Evolutionary conservation across 2,797 vertebrate species (phyloP).

Genomic region (Ceryle rudis): DNA sequence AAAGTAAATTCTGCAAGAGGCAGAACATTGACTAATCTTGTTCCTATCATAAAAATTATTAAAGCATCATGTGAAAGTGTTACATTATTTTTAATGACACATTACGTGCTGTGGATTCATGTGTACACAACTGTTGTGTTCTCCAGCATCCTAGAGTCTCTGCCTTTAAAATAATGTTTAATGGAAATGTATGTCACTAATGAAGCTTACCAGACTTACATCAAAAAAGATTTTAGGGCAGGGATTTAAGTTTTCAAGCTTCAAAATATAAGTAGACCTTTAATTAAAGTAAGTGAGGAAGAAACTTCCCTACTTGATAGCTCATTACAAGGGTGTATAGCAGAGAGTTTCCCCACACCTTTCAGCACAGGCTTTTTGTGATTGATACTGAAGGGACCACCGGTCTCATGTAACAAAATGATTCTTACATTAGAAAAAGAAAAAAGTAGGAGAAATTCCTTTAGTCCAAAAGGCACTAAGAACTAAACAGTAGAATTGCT

Average conservation of each 20-base stretch:
- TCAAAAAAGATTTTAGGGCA: not conserved
- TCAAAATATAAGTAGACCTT: not conserved
- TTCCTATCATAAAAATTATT: not conserved
- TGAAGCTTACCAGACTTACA: not conserved
- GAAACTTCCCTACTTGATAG: not conserved
- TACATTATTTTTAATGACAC: not conserved
- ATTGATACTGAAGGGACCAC: not conserved
- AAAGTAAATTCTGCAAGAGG: not conserved
- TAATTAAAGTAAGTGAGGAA: not conserved
- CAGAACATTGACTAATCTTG: not conserved
- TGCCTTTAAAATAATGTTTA: not conserved
- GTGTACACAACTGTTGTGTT: not conserved
- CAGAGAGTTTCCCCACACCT: not conserved
- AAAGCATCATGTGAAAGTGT: not conserved
- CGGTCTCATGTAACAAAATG: not conserved
- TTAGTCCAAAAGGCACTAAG: not conserved
- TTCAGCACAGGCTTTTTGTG: conserved; percentile 13
- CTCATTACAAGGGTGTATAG: not conserved
- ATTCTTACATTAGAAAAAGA: not conserved
- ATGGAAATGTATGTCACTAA: not conserved
- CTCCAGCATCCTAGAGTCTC: not conserved
- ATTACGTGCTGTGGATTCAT: not conserved
- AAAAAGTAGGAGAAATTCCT: not conserved
- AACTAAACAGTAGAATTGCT: not conserved
- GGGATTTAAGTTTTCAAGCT: not conserved